Evolutionary conservation across 2,797 vertebrate species (phyloP).

Genomic region (Onychomys arenicola): DNA sequence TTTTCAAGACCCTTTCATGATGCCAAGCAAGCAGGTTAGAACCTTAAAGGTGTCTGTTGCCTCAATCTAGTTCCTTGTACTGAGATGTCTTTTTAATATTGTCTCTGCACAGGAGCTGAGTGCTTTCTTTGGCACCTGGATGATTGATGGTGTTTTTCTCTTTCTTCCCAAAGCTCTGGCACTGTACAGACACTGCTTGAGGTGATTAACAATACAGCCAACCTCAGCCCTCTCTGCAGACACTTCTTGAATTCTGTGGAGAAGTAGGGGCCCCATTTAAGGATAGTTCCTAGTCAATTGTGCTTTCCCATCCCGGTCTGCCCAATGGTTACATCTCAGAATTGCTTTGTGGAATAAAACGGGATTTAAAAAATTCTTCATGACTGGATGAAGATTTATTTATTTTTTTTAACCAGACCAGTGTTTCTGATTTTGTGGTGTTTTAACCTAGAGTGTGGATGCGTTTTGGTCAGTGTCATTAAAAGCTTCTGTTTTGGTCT

Average conservation of each 20-base stretch:
- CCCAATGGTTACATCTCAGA: background rate
- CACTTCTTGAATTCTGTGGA: conserved; percentile 58
- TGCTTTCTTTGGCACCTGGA: conserved; percentile 50
- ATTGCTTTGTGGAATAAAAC: conserved; percentile 54
- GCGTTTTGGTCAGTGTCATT: conserved; percentile 9
- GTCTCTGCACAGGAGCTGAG: conserved; percentile 1
- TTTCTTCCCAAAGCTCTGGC: conserved; percentile 56
- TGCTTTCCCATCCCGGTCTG: background rate
- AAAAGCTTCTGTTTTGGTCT: conserved; percentile 44
- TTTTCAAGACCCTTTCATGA: conserved; percentile 51
- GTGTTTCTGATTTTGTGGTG: conserved; percentile 36
- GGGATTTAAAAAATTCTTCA: conserved; percentile 21
- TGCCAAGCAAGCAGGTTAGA: conserved; percentile 47
- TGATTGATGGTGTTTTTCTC: conserved; percentile 69
- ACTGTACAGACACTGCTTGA: conserved; percentile 29
- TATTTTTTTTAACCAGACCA: background rate
- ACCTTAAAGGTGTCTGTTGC: conserved; percentile 24
- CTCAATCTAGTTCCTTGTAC: conserved; percentile 52
- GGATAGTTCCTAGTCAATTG: conserved; percentile 45
- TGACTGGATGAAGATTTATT: conserved; percentile 46
- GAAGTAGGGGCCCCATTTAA: background rate
- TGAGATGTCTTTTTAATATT: conserved; percentile 59
- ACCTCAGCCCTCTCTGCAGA: conserved; percentile 53
- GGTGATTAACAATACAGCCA: conserved; percentile 60
- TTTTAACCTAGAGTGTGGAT: conserved; percentile 14